phyloP scores from a whole-genome alignment of 2,113 vertebrate genomes.

The Caloenas nicobarica region DNA sequence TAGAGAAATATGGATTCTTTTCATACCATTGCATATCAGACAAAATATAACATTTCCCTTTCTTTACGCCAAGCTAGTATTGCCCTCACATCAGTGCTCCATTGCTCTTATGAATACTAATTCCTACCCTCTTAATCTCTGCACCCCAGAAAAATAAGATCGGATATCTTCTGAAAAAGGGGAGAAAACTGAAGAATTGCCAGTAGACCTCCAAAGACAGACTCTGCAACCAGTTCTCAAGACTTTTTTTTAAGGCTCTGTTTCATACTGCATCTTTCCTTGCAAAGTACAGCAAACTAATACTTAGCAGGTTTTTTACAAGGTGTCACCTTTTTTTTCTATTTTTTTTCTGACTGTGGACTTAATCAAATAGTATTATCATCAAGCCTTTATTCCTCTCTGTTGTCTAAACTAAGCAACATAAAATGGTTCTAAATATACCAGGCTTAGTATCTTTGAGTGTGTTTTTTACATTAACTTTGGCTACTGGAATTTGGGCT shows the following conservation, averaged over 20 bases:
- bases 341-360: neutral
- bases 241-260: neutral
- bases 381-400: neutral
- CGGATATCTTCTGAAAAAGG: neutral
- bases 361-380: neutral
- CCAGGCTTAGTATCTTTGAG: slow-evolving; percentile 68
- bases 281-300: neutral
- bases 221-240: neutral
- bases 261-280: neutral
- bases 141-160: neutral
- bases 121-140: neutral
- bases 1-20: neutral
- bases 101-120: neutral
- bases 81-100: neutral
- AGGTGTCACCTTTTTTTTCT: neutral
- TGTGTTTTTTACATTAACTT: slow-evolving; percentile 72
- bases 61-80: neutral
- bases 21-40: neutral
- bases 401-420: neutral
- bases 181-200: neutral
- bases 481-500: slow-evolving; percentile 80
- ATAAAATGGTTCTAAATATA: slow-evolving; percentile 66
- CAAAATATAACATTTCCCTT: slow-evolving; percentile 30
- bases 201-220: neutral
- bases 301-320: neutral